Evolutionary conservation across 1,140 invertebrate species (phyloP), one percentile per base, ranked within the genome.

Genomic region (Leptinotarsa texana): DNA sequence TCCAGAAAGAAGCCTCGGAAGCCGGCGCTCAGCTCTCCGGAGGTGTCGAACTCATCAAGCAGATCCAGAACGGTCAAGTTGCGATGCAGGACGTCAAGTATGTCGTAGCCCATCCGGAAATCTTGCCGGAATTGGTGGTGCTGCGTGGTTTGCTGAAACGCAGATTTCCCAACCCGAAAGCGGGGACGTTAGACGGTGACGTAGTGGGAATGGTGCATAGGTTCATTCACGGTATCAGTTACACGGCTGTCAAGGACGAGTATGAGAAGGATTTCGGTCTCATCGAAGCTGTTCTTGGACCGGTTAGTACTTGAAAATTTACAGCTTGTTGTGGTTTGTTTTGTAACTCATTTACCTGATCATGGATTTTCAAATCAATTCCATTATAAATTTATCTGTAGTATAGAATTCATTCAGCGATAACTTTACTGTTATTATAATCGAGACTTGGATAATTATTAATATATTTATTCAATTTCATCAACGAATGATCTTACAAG

Each of bases 111-210:
- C 92, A 95, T 87, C 90, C 93, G 4, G 90, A 92, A 81, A 93
- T 96, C 74, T 82, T 95, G 73, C 88, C 92, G 0, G 94, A 96
- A 66, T 82, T 96, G 42, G 87, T 93, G 3, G 86, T 88, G 0
- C 87, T 96, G 63, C 87, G 93, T 80, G 93, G 93, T 22, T 81
- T 95, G 13, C 86, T 96, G 86, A 94, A 92, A 78, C 90, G 86
- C 72, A 90, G 90, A 79, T 95, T 94, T 86, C 94, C 95, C 1
- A 92, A 87, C 79, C 81, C 89, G 0, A 90, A 88, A 81, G 79
- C 76, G 75, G 93, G 93, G 85, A 94, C 92, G n/a, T 78, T 95
- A 47, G 89, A 90, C 69, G 66, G 84, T 3, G 87, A 95, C 84
- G 84, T 95, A 2, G 80, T 78, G 1, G 84, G 81, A 22, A 84